Conservation (phyloP, 2,888 invertebrate species). For the Epinotia demarniana region DNA sequence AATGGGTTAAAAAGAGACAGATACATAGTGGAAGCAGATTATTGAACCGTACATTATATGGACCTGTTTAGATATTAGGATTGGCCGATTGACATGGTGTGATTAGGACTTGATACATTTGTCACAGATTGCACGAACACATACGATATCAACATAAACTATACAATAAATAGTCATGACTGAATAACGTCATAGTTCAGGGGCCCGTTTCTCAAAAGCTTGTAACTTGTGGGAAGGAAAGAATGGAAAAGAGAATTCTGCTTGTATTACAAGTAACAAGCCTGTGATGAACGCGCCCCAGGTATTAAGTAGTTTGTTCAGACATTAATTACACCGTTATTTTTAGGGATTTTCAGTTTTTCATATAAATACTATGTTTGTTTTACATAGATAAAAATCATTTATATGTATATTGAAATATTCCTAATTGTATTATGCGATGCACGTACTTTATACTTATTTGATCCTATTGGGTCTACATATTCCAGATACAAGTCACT, state of each 20-base stretch:
- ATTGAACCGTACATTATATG: too few species aligned
- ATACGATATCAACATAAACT: not conserved
- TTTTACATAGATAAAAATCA: too few species aligned
- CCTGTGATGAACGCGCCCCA: too few species aligned
- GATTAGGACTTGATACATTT: not conserved
- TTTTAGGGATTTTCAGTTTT: not conserved
- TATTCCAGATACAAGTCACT: too few species aligned
- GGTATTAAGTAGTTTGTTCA: slow-evolving; percentile 1
- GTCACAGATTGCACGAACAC: not conserved
- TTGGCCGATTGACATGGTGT: too few species aligned
- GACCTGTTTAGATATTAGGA: not conserved
- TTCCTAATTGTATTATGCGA: not conserved
- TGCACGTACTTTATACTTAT: not conserved
- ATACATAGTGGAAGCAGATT: too few species aligned
- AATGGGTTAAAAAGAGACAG: too few species aligned
- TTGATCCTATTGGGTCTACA: not conserved
- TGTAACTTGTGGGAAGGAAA: too few species aligned
- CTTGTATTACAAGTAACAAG: too few species aligned
- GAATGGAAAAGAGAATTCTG: too few species aligned
- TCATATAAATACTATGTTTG: not conserved
- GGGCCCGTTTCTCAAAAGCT: too few species aligned
- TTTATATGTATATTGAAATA: not conserved
- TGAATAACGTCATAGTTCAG: not conserved
- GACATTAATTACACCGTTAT: not conserved
- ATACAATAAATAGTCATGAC: not conserved